Base-by-base conservation (phyloP, 2,888 invertebrate genomes). In the Germaria angustata region DNA sequence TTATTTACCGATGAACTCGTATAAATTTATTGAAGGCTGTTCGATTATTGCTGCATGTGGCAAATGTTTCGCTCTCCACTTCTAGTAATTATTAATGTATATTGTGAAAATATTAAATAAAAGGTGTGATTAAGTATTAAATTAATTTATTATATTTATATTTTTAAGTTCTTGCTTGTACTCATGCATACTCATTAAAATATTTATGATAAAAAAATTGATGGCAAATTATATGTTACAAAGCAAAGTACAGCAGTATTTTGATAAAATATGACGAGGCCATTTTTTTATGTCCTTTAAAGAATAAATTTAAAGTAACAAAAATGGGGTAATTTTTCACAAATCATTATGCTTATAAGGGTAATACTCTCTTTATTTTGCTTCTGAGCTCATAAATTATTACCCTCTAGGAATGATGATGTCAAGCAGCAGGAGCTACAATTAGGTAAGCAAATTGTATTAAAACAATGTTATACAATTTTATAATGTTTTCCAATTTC, bases 81-180 rank as follows among this genome's bases (percentile, higher is more conserved):
- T 6, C 6, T 11, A 51, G 41, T 51, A 61, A 28, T 61, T 51
- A 28, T 61, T 49, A 24, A 15, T 69, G 17, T 39, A 61, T 39
- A 34, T 73, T 73, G 49, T 17, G 13, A 44, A 75, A 57, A 73
- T 57, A 75, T 69, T 57, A 41, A 41, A 75, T 41, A 75, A 69
- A 79, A 82, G 75, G 75, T 79, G 75, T 82, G 78, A 79, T 75
- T 71, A 79, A 81, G 65, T 20, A 71, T 53, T 63, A 57, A 68
- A 65, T 44, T 44, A 44, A 63, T 51, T 65, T 76, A 65, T 28
- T 55, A 20, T 9, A 6, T 20, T 72, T 41, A 46, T 44, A 7
- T 8, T 61, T 61, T 11, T 22, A 7, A 34, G n/a, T 2, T 34
- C 9, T 8, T 22, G 6, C 6, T 11, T 1, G 7, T 28, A 13